Evolutionary conservation across 2,113 vertebrate species (phyloP).

Genomic region (Tilapia sparmanii): DNA sequence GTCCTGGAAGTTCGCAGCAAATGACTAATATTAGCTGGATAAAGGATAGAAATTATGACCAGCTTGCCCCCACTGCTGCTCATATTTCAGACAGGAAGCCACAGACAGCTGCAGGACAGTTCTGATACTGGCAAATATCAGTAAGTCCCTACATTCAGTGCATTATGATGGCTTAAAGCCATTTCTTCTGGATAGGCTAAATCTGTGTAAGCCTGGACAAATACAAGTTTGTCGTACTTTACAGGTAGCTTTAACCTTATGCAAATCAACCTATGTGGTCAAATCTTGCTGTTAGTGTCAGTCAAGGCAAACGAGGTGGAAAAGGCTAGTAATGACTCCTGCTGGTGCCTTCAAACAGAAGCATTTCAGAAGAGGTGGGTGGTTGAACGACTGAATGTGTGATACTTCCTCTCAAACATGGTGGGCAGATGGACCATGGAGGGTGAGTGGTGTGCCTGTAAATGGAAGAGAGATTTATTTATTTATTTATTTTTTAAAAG

Average conservation of each 20-base stretch:
- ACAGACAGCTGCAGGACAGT: background rate
- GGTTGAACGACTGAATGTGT: constrained; percentile 89
- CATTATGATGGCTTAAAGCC: background rate
- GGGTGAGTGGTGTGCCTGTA: constrained; percentile 81
- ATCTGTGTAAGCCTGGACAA: background rate
- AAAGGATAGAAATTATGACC: background rate
- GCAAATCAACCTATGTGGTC: background rate
- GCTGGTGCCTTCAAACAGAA: background rate
- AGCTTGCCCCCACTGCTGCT: background rate
- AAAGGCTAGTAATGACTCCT: background rate
- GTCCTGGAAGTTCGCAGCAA: background rate
- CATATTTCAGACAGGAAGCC: background rate
- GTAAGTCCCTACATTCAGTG: background rate
- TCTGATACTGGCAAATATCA: background rate
- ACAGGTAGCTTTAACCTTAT: background rate
- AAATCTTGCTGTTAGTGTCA: background rate
- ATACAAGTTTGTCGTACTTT: background rate
- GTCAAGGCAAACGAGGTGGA: background rate
- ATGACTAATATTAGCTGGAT: background rate
- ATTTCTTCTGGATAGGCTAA: background rate
- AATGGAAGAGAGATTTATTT: background rate
- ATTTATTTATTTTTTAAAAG: background rate
- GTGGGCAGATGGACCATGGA: constrained; percentile 87
- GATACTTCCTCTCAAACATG: constrained; percentile 89
- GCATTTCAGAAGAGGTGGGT: constrained; percentile 86